Percentiles rank a stretch among this genome's conserved stretches.
Conservation (phyloP, 2,113 vertebrate genomes). For the Theristicus caerulescens region DNA sequence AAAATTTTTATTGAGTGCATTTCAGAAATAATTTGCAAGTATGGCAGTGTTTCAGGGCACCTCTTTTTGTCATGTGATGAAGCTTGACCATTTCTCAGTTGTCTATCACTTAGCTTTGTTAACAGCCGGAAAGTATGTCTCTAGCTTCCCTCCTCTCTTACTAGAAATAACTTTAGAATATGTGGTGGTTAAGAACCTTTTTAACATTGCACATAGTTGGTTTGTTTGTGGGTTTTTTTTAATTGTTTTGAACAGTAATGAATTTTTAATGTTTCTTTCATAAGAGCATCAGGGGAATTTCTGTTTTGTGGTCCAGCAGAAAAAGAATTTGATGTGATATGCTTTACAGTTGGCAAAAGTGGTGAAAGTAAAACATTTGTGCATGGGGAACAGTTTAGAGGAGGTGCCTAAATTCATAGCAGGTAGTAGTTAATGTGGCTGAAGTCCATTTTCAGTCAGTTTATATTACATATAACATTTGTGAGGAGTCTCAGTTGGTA, state of each 20-base stretch:
- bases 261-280: background rate
- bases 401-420: background rate
- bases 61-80: background rate
- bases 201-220: background rate
- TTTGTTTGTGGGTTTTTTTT: fast-evolving
- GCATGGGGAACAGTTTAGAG: background rate
- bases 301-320: background rate
- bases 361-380: background rate
- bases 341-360: background rate
- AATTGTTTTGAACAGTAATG: background rate
- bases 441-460: background rate
- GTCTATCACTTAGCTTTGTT: background rate
- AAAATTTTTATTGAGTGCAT: background rate
- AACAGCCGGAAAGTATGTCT: background rate
- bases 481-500: background rate
- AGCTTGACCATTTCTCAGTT: background rate
- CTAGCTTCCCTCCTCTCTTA: background rate
- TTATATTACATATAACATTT: background rate
- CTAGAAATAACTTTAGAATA: background rate
- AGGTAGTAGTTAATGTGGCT: background rate
- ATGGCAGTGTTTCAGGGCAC: background rate
- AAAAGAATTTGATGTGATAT: background rate
- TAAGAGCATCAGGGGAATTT: background rate
- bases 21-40: background rate
- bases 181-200: background rate